phyloP scores from a whole-genome alignment of 2,888 invertebrate genomes.

The Tipula vernalis region DNA sequence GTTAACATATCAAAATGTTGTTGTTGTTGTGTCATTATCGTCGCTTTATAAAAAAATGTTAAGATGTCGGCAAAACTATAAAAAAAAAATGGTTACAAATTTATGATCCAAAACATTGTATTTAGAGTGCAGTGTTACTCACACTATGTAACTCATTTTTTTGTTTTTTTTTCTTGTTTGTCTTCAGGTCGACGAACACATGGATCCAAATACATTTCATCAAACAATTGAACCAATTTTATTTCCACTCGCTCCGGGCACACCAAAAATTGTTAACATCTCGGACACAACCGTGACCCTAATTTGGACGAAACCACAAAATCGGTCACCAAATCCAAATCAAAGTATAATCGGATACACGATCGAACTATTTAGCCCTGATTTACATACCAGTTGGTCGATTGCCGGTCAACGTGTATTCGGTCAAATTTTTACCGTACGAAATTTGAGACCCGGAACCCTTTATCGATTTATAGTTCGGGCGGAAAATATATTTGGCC shows the following conservation, averaged over 20 bases:
- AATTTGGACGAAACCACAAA: slow-evolving; percentile 48
- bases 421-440: slow-evolving; percentile 55
- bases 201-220: slow-evolving; percentile 41
- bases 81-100: not conserved
- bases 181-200: slow-evolving; percentile 31
- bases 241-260: slow-evolving; percentile 60
- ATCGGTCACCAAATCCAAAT: slow-evolving; percentile 33
- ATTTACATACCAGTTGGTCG: slow-evolving; percentile 66
- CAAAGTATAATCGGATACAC: slow-evolving; percentile 42
- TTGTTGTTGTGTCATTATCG: not conserved
- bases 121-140: not conserved
- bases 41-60: not conserved
- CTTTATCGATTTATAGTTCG: slow-evolving; percentile 75
- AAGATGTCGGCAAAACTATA: not conserved
- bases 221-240: slow-evolving; percentile 57
- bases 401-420: slow-evolving; percentile 54
- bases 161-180: not conserved
- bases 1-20: not conserved
- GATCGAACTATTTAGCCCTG: slow-evolving; percentile 63
- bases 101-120: not conserved
- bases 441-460: slow-evolving; percentile 61
- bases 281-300: slow-evolving; percentile 50
- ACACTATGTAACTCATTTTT: not conserved
- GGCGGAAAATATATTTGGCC: slow-evolving; percentile 77
- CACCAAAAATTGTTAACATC: slow-evolving; percentile 52